Conservation (phyloP, 2,888 invertebrate genomes). For the Melieria picta region DNA sequence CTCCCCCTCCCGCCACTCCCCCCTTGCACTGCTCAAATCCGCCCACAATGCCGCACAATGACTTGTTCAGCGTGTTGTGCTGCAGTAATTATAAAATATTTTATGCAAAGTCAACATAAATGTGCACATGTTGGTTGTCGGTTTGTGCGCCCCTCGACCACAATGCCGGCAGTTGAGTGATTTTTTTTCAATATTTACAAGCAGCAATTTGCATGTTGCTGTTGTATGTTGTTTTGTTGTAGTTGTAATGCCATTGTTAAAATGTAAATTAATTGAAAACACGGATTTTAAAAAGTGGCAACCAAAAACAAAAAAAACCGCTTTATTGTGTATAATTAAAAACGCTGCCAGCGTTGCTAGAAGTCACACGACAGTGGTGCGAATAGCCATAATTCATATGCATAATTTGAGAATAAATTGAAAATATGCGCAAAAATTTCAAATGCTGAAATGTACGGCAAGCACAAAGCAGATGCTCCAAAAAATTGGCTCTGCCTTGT, state of each 20-base stretch:
- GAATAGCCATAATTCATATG: too few species aligned
- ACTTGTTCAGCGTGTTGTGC: background rate
- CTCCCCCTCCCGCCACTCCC: too few species aligned
- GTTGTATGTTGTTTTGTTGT: constrained; percentile 3
- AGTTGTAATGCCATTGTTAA: constrained; percentile 10
- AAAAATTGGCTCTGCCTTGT: too few species aligned
- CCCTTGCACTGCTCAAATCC: too few species aligned
- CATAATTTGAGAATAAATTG: too few species aligned
- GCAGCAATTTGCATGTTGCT: background rate
- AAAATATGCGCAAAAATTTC: too few species aligned
- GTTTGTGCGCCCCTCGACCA: too few species aligned
- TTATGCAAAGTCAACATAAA: constrained; percentile 14
- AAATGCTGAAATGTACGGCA: too few species aligned
- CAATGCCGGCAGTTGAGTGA: too few species aligned
- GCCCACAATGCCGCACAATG: background rate
- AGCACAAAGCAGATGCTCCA: too few species aligned
- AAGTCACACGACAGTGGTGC: too few species aligned
- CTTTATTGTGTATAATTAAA: background rate
- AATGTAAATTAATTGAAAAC: constrained; percentile 25
- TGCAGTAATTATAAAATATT: background rate
- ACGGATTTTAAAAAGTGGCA: constrained; percentile 11
- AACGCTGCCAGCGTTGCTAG: background rate
- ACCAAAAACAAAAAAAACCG: background rate
- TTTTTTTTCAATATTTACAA: too few species aligned
- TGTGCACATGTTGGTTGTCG: background rate